Conservation (phyloP, 2,888 invertebrate genomes). For the Parthenolecanium corni region DNA sequence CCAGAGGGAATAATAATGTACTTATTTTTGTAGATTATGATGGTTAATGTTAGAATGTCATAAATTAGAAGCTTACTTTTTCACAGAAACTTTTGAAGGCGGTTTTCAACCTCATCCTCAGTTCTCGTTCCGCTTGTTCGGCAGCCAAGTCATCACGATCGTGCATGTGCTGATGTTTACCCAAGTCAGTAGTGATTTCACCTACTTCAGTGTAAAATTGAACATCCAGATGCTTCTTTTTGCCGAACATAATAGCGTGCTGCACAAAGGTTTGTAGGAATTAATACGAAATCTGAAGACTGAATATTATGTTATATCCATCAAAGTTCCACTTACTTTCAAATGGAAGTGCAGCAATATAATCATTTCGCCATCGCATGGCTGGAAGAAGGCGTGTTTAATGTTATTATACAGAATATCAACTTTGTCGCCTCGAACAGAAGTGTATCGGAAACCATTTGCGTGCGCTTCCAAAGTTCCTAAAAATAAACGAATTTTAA, state of each 20-base stretch:
- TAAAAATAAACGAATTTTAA: constrained; percentile 29
- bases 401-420: constrained; percentile 99
- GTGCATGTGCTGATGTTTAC: constrained; percentile 99
- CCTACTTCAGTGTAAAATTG: constrained; percentile 99
- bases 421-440: constrained; percentile 98
- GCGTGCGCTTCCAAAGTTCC: constrained; percentile 84
- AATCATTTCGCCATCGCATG: constrained; percentile 99
- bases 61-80: constrained; percentile 49
- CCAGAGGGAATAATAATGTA: too few species aligned
- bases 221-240: constrained; percentile 97
- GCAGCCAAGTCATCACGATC: constrained; percentile 97
- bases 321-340: constrained; percentile 56
- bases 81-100: constrained; percentile 99
- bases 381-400: constrained; percentile 98
- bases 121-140: constrained; percentile 94
- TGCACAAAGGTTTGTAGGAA: constrained; percentile 36
- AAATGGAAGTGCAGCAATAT: constrained; percentile 97
- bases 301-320: too few species aligned
- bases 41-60: too few species aligned
- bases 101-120: constrained; percentile 89
- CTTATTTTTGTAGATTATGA: too few species aligned
- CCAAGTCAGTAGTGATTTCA: constrained; percentile 97
- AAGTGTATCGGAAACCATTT: constrained; percentile 94
- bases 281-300: neutral
- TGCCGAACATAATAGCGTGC: constrained; percentile 99